Percentiles rank a stretch among this genome's conserved stretches.
Evolutionary conservation across 2,888 invertebrate species (phyloP).

Genomic region (Drosophila vallismaia): DNA sequence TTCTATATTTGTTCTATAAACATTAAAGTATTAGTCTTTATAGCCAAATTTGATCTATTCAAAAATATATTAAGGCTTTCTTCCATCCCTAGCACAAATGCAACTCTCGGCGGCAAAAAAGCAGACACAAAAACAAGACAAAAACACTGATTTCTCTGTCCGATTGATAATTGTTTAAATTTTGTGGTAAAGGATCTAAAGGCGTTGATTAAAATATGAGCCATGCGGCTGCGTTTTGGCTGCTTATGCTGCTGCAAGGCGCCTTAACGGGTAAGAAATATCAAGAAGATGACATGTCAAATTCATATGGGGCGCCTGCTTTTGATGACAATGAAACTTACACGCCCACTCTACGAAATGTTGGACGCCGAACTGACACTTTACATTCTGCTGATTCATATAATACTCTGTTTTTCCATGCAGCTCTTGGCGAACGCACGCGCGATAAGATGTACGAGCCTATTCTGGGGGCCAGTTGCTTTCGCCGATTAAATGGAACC

Average conservation of each 20-base stretch:
- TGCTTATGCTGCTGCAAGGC: slow-evolving; percentile 55
- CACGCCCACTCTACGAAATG: neutral
- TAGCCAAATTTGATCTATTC: neutral
- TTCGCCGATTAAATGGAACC: slow-evolving; percentile 95
- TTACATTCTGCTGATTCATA: slow-evolving; percentile 48
- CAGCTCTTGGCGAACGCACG: slow-evolving; percentile 84
- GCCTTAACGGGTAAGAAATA: slow-evolving; percentile 47
- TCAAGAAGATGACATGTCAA: neutral
- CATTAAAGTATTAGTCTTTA: neutral
- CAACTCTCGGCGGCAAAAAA: slow-evolving; percentile 5
- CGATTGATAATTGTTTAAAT: neutral
- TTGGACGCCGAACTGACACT: neutral
- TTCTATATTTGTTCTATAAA: neutral
- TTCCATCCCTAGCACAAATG: neutral
- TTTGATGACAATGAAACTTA: slow-evolving; percentile 2
- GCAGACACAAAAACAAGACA: slow-evolving; percentile 1
- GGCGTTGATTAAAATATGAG: slow-evolving; percentile 50
- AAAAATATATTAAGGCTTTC: neutral
- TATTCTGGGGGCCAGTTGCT: slow-evolving; percentile 91
- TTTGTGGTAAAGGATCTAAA: neutral
- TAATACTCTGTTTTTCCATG: slow-evolving; percentile 14
- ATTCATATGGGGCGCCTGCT: neutral
- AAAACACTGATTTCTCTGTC: slow-evolving; percentile 1
- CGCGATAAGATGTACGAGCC: slow-evolving; percentile 92
- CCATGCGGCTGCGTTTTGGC: slow-evolving; percentile 53